Evolutionary conservation across 2,888 invertebrate species (phyloP), one percentile per base, ranked within the genome.

Genomic region (Habroteleia sp.): DNA sequence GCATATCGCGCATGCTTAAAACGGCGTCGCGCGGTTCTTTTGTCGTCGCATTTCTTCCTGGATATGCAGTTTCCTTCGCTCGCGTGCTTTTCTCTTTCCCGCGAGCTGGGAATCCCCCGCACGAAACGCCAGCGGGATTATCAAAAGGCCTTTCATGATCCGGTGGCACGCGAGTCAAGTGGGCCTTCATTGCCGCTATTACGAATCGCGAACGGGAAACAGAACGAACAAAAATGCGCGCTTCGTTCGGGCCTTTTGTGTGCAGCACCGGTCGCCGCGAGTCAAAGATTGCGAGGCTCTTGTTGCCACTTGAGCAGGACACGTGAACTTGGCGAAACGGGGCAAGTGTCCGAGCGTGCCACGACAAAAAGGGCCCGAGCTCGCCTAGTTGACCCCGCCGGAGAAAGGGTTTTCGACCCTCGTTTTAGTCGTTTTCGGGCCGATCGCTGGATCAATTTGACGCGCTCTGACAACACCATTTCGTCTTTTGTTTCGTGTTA

Each of bases 141-240:
- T 74, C 74, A 66, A 74, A 74, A 62, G 63, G 42, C 31, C 41
- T 58, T 56, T 60, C 66, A 50, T 50, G 71, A 48, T 44, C 46
- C 46, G 37, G 63, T 72, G 74, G 75, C 69, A 77, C 65, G 58
- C 77, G 80, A 80, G 81, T 82, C 80, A 83, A 84, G 80, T 82
- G 82, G 79, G 54, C 13, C 73, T 76, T 81, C 71, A 77, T 83
- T 83, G 81, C 75, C 76, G 78, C 81, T 81, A 81, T 83, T 83
- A 79, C 77, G 76, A 68, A 62, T 76, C 71, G 29, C 23, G 33
- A 13, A n/a, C n/a, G n/a, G n/a, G n/a, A 16, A 50, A 44, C 76
- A 75, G 27, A 60, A 69, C 27, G 44, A 79, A 58, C 54, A 75
- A 74, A 76, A 77, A 76, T 48, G 37, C 31, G 10, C 17, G 16